Evolutionary conservation across 2,797 vertebrate species (phyloP).

Genomic region (Meriones psammophilus): DNA sequence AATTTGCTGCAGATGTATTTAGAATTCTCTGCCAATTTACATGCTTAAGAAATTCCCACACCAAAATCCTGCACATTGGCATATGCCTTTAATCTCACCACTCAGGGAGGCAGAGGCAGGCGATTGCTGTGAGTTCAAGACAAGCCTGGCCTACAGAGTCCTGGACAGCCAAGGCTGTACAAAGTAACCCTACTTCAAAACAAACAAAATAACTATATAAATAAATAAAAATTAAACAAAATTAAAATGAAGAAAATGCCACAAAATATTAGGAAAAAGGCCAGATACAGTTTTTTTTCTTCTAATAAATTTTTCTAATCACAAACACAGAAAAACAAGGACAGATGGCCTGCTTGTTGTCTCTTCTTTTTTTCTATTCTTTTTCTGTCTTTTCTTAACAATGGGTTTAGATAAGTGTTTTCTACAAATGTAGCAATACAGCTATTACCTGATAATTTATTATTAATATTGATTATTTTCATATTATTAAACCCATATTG

Average conservation of each 20-base stretch:
- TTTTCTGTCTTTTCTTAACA: not conserved
- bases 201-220: no score
- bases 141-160: no score
- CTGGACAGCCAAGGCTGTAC: no score
- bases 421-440: not conserved
- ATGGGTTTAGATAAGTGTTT: not conserved
- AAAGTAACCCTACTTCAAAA: no score
- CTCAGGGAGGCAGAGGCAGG: no score
- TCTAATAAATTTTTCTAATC: conserved; percentile 23
- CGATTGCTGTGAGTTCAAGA: no score
- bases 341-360: not conserved
- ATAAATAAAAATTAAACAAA: no score
- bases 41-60: conserved; percentile 31
- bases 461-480: conserved; percentile 34
- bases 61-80: no score
- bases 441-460: not conserved
- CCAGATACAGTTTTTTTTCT: conserved; percentile 36
- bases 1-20: conserved; percentile 45
- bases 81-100: no score
- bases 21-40: conserved; percentile 47
- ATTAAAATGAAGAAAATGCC: not conserved
- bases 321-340: conserved; percentile 36
- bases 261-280: conserved; percentile 49
- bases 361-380: not conserved
- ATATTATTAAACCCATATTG: conserved; percentile 17